Evolutionary conservation across 2,888 invertebrate species (phyloP), one percentile per base, ranked within the genome.

Genomic region (Chloroclystis v-ata): DNA sequence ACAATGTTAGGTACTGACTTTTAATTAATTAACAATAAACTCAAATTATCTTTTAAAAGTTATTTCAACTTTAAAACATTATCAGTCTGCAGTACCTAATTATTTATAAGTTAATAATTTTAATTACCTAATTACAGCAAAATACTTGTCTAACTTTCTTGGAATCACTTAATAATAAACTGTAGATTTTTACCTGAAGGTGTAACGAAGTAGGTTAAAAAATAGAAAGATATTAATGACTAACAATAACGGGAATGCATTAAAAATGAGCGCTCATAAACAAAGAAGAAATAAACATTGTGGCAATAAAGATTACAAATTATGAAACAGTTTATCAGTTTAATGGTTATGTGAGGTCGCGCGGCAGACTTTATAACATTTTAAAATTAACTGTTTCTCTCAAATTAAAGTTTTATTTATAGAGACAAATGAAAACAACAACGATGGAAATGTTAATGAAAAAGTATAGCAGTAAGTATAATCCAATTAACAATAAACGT

Each of bases 351-450:
- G 61, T 65, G 62, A 64, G 68, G 59, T 65, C 56, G 59, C 61
- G 67, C 69, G 74, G 74, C 63, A 65, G 69, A 73, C 77, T 74
- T 75, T 73, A 79, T 79, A 76, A 77, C 69, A 71, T 72, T 80
- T 82, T 78, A 78, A 41, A 10, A 39, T 33, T 11, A 38, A 45
- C 44, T 7, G 35, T 35, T 35, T 24, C n/a, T 1, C 10, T 33
- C 2, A 7, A 16, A 20, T 11, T 32, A 35, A n/a, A 12, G 9
- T 2, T 33, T 1, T 30, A 13, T 3, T 9, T 32, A 10, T 8
- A 32, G 5, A 13, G 7, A 12, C 1, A 8, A 28, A 10, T 28
- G 7, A 28, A 11, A 1, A 12, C 2, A 11, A 28, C 7, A 11
- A n/a, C 4, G n/a, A 26, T n/a, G 1, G 3, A 26, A 1, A 28